phyloP scores from a whole-genome alignment of 2,888 invertebrate genomes.

The Dryobota labecula region DNA sequence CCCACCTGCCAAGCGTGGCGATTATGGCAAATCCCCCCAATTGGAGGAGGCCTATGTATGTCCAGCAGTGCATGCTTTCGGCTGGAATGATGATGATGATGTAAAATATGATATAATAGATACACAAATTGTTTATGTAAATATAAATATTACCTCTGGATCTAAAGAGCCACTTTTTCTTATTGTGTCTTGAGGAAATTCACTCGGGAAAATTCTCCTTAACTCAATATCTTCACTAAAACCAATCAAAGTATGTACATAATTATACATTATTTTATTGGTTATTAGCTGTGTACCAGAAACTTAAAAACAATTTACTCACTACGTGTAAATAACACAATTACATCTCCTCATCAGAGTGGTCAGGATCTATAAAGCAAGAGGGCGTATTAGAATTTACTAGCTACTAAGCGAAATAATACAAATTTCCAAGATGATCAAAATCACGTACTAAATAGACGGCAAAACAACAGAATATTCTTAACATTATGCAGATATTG shows the following conservation, averaged over 20 bases:
- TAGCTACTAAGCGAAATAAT: neutral
- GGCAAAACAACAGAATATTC: slow-evolving; percentile 49
- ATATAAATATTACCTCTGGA: slow-evolving; percentile 73
- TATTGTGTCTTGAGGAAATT: slow-evolving; percentile 85
- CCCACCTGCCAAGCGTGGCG: too few relatives aligned
- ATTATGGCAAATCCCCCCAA: too few relatives aligned
- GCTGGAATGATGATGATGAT: too few relatives aligned
- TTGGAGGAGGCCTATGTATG: too few relatives aligned
- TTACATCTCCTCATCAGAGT: slow-evolving; percentile 65
- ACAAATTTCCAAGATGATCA: neutral
- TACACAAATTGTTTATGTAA: neutral
- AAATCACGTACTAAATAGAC: slow-evolving; percentile 55
- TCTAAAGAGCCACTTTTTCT: slow-evolving; percentile 80
- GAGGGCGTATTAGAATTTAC: neutral
- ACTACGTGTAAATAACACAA: slow-evolving; percentile 85
- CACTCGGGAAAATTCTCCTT: slow-evolving; percentile 83
- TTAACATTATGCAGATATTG: slow-evolving; percentile 62
- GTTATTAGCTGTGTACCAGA: neutral
- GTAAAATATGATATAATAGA: too few relatives aligned
- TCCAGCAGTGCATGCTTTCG: too few relatives aligned
- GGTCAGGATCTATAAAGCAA: slow-evolving; percentile 71
- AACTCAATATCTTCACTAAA: slow-evolving; percentile 86
- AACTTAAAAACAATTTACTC: slow-evolving; percentile 68
- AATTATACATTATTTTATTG: neutral
- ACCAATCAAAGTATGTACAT: slow-evolving; percentile 18